These are phyloP conservation scores for Drosophila tropicalis DNA, from an alignment of 1,140 invertebrate species.

Conservation along the genomic window DNA sequence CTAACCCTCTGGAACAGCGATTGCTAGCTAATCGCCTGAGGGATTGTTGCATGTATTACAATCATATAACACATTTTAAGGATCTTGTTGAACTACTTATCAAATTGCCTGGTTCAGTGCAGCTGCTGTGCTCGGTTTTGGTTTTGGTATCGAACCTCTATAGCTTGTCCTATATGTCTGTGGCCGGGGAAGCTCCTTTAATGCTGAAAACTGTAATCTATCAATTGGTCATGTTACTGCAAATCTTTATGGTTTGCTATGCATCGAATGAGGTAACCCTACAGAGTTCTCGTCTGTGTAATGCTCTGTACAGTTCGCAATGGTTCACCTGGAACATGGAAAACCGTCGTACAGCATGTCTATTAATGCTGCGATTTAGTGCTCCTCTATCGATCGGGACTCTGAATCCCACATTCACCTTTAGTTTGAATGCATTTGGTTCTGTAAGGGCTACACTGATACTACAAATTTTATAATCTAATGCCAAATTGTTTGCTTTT, in stretches of 20 bases:
- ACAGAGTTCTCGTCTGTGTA: constrained; percentile 50
- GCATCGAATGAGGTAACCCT: constrained; percentile 68
- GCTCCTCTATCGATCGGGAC: constrained; percentile 46
- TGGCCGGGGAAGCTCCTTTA: constrained; percentile 27
- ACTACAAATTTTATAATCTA: neutral
- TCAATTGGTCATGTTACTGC: constrained; percentile 67
- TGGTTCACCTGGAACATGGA: constrained; percentile 61
- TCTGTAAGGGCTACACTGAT: constrained; percentile 52
- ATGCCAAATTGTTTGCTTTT: constrained; percentile 13
- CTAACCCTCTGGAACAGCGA: constrained; percentile 3
- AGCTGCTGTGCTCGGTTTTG: constrained; percentile 66
- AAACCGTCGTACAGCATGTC: constrained; percentile 54
- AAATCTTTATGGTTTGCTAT: constrained; percentile 78
- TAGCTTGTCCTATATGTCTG: constrained; percentile 55
- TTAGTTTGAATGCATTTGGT: constrained; percentile 65
- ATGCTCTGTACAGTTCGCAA: constrained; percentile 62
- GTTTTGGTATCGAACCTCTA: constrained; percentile 74
- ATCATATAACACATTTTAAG: constrained; percentile 46
- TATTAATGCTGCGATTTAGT: constrained; percentile 67
- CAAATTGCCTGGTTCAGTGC: constrained; percentile 57
- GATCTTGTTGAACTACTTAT: constrained; percentile 61
- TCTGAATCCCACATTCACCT: constrained; percentile 54
- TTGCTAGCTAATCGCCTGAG: constrained; percentile 44
- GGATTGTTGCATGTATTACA: constrained; percentile 51
- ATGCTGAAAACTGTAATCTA: constrained; percentile 61